phyloP scores from a whole-genome alignment of 2,888 invertebrate genomes.

The Tigriopus californicus region DNA sequence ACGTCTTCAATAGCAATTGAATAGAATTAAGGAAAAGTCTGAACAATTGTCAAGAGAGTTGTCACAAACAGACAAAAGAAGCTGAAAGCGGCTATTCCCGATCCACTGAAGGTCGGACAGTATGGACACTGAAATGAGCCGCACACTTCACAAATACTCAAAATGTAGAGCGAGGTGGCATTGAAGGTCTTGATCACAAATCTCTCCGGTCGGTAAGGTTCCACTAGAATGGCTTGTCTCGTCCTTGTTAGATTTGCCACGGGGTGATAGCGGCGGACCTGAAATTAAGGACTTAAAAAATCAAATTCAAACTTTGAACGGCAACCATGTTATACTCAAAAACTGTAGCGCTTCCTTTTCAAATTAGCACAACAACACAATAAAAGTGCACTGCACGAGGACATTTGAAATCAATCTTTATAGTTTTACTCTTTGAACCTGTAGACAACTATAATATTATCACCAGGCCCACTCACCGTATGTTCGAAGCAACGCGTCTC shows the following conservation, averaged over 20 bases:
- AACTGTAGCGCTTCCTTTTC: too few relatives aligned
- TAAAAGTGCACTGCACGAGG: neutral
- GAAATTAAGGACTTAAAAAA: too few relatives aligned
- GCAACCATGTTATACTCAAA: too few relatives aligned
- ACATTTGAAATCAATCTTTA: neutral
- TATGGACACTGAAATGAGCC: constrained; percentile 34
- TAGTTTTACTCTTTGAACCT: too few relatives aligned
- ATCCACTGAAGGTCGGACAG: constrained; percentile 25
- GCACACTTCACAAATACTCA: constrained; percentile 33
- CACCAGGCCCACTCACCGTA: constrained; percentile 6
- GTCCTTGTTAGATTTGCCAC: constrained; percentile 36
- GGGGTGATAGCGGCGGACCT: constrained; percentile 13
- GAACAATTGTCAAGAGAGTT: too few relatives aligned
- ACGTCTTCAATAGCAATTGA: too few relatives aligned
- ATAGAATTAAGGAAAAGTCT: too few relatives aligned
- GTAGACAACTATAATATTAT: too few relatives aligned
- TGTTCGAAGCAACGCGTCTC: constrained; percentile 8
- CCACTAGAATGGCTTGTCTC: constrained; percentile 34
- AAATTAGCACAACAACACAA: too few relatives aligned
- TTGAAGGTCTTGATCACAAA: constrained; percentile 22
- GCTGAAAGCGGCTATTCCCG: too few relatives aligned
- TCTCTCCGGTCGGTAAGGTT: constrained; percentile 23
- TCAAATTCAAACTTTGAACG: neutral
- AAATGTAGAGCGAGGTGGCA: constrained; percentile 25
- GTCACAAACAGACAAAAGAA: too few relatives aligned